phyloP scores from a whole-genome alignment of 2,113 vertebrate species.

The Lasiurus borealis region DNA sequence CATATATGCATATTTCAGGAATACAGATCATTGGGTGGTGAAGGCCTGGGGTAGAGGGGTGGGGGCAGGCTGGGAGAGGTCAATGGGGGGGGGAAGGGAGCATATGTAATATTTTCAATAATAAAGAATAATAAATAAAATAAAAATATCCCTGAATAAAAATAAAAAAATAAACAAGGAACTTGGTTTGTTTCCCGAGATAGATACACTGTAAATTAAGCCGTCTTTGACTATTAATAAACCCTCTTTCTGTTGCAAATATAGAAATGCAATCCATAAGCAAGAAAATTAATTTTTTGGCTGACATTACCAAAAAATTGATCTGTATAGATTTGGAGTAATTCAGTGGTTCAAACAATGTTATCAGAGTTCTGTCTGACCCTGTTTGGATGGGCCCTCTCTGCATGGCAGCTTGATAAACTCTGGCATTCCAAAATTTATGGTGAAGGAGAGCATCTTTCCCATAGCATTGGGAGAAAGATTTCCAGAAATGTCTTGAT shows the following conservation, averaged over 20 bases:
- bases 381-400: neutral
- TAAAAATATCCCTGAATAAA: no score
- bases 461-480: neutral
- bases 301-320: neutral
- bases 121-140: no score
- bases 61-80: no score
- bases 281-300: neutral
- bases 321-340: neutral
- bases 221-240: neutral
- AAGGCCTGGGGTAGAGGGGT: no score
- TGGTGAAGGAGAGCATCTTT: neutral
- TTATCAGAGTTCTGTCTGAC: neutral
- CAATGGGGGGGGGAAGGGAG: no score
- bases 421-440: neutral
- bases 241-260: neutral
- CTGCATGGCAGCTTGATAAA: neutral
- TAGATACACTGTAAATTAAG: constrained; percentile 24
- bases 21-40: no score
- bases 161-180: neutral
- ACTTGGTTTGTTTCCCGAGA: neutral
- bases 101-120: no score
- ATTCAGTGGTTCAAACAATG: neutral
- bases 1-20: no score
- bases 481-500: constrained; percentile 24
- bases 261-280: neutral